These are phyloP conservation scores for Drosophila bipectinata DNA, from an alignment of 1,140 invertebrate species.

Conservation along the genomic window DNA sequence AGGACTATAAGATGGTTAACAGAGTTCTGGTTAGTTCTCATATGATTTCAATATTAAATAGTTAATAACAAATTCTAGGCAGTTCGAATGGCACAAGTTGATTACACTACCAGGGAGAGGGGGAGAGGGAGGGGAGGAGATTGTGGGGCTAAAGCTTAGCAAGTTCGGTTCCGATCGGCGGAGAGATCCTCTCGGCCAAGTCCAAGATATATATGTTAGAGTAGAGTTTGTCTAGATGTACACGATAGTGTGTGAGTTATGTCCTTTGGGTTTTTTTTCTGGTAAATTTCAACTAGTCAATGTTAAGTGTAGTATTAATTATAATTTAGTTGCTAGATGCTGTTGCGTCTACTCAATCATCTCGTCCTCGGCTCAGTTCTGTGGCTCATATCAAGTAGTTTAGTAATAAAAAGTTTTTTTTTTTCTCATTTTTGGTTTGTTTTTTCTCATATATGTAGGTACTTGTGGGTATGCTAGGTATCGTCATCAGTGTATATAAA, in stretches of 20 bases:
- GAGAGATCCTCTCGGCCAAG: slow-evolving; percentile 15
- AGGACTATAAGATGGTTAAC: slow-evolving; percentile 17
- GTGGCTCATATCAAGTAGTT: slow-evolving; percentile 70
- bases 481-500: slow-evolving; percentile 58
- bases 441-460: slow-evolving; percentile 58
- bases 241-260: slow-evolving; percentile 9
- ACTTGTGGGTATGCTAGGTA: slow-evolving; percentile 73
- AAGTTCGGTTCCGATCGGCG: slow-evolving; percentile 29
- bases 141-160: slow-evolving; percentile 45
- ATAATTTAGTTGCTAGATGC: slow-evolving; percentile 47
- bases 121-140: not conserved
- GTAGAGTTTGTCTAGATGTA: slow-evolving; percentile 41
- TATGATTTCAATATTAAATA: slow-evolving; percentile 52
- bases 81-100: slow-evolving; percentile 61
- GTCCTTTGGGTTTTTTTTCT: slow-evolving; percentile 34
- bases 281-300: slow-evolving; percentile 67
- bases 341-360: slow-evolving; percentile 51
- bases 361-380: slow-evolving; percentile 70
- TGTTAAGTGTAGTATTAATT: slow-evolving; percentile 47
- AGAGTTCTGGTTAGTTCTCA: slow-evolving; percentile 19
- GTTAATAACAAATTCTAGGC: slow-evolving; percentile 68
- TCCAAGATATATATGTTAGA: not conserved
- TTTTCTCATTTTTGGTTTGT: slow-evolving; percentile 5
- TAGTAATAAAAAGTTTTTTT: slow-evolving; percentile 68
- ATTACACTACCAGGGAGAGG: slow-evolving; percentile 46